A percentile compares a stretch with the other conserved stretches of the same genome.
Evolutionary conservation across 2,888 invertebrate genomes (phyloP).

Genomic region (Drosophila ezoana): DNA sequence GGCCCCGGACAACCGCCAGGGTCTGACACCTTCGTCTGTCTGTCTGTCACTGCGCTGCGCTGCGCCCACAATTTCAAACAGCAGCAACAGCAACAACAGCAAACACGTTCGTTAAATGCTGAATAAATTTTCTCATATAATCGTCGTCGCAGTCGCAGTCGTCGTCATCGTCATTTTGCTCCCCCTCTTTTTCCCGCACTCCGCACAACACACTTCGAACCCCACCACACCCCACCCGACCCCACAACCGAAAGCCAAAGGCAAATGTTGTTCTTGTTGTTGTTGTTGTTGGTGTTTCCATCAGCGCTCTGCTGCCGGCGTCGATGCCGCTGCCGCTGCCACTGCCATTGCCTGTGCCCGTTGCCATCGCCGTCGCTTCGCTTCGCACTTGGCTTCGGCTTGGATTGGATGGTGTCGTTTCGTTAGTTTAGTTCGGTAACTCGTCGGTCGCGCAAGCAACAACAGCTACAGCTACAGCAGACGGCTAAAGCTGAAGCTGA

Average conservation of each 20-base stretch:
- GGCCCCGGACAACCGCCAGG: slow-evolving; percentile 58
- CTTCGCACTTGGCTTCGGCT: slow-evolving; percentile 67
- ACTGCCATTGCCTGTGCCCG: slow-evolving; percentile 35
- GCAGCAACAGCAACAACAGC: slow-evolving; percentile 40
- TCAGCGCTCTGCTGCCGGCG: slow-evolving; percentile 53
- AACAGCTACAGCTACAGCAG: slow-evolving; percentile 27
- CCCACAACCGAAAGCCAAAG: slow-evolving; percentile 34
- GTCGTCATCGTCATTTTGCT: slow-evolving; percentile 48
- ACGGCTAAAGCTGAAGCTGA: slow-evolving; percentile 17
- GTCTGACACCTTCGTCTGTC: slow-evolving; percentile 65
- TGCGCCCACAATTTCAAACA: slow-evolving; percentile 55
- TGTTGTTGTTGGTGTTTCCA: slow-evolving; percentile 57
- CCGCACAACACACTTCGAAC: slow-evolving; percentile 33
- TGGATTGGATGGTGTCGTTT: slow-evolving; percentile 63
- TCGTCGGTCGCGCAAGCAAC: slow-evolving; percentile 81
- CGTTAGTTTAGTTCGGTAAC: slow-evolving; percentile 83
- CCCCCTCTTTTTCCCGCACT: slow-evolving; percentile 22
- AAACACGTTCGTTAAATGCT: slow-evolving; percentile 74
- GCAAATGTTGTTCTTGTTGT: slow-evolving; percentile 43
- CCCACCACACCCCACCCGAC: slow-evolving; percentile 31
- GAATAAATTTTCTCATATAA: slow-evolving; percentile 77
- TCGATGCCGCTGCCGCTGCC: slow-evolving; percentile 35
- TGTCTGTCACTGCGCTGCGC: slow-evolving; percentile 26
- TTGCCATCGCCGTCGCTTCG: slow-evolving; percentile 11
- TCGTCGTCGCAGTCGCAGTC: slow-evolving; percentile 60